Conservation (phyloP, 2,888 invertebrate species). For the Belgica antarctica region DNA sequence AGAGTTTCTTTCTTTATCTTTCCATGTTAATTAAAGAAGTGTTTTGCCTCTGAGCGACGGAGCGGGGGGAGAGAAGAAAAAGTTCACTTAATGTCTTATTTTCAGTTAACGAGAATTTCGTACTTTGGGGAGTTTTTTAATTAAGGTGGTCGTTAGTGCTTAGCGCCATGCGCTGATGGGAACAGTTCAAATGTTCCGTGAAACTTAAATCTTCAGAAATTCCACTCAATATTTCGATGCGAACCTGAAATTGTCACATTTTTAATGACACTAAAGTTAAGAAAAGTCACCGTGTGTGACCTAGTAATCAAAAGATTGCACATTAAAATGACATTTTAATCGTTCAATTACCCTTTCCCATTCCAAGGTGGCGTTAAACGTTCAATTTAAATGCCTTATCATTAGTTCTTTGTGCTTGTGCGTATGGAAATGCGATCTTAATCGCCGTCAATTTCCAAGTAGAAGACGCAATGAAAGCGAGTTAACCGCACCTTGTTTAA, state of each 20-base stretch:
- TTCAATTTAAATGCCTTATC: background rate
- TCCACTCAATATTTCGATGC: too few species aligned
- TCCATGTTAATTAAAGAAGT: background rate
- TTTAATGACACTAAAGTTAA: too few species aligned
- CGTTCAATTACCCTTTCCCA: background rate
- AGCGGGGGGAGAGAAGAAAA: too few species aligned
- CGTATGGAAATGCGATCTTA: background rate
- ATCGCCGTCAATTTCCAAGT: background rate
- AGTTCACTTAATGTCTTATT: constrained; percentile 3
- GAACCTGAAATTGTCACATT: too few species aligned
- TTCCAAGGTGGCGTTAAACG: background rate
- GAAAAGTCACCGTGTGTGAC: background rate
- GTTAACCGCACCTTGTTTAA: background rate
- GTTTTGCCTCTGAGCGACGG: background rate
- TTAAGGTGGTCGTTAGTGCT: background rate
- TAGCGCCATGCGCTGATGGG: too few species aligned
- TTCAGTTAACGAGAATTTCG: background rate
- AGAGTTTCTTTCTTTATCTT: constrained; percentile 3
- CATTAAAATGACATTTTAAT: background rate
- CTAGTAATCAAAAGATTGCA: background rate
- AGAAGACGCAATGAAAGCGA: background rate
- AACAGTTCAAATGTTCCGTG: too few species aligned
- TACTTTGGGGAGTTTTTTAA: background rate
- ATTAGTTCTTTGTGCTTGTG: too few species aligned
- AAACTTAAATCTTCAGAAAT: too few species aligned